A percentile compares a stretch with the other conserved stretches of the same genome.
Conservation (phyloP, 2,797 vertebrate species). For the Rhinophrynus dorsalis region DNA sequence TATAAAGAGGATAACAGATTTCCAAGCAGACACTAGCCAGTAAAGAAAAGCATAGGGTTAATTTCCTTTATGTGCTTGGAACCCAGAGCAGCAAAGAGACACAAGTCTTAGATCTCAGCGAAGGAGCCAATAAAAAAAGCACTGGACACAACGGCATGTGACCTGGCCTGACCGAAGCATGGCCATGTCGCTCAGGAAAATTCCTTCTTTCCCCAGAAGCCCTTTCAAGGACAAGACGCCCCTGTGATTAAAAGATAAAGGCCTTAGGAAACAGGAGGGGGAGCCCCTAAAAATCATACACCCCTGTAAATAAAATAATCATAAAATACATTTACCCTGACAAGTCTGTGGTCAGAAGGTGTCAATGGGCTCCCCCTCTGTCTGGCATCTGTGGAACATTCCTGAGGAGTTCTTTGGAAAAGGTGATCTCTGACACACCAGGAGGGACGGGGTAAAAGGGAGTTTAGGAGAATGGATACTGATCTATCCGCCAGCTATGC, state of each 20-base stretch:
- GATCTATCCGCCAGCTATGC: too few relatives aligned
- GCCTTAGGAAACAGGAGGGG: constrained; percentile 20
- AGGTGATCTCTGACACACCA: neutral
- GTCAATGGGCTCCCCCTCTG: constrained; percentile 25
- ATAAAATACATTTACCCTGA: constrained; percentile 25
- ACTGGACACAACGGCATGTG: neutral
- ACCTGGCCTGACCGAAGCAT: neutral
- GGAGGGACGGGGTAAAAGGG: too few relatives aligned
- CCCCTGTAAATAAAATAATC: constrained; percentile 14
- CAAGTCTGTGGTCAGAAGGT: constrained; percentile 13
- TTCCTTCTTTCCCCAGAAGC: constrained; percentile 33
- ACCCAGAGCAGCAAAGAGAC: constrained; percentile 21
- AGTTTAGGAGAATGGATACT: too few relatives aligned
- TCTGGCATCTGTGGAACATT: constrained; percentile 47
- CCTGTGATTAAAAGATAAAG: constrained; percentile 24
- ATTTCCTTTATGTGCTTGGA: constrained; percentile 20
- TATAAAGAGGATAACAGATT: too few relatives aligned
- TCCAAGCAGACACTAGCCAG: too few relatives aligned
- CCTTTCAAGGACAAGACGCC: constrained; percentile 49
- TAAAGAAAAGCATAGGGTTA: neutral
- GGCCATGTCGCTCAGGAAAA: constrained; percentile 23
- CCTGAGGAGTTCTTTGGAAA: constrained; percentile 47
- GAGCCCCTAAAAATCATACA: constrained; percentile 6
- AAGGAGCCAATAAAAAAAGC: neutral
- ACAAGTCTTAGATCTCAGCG: constrained; percentile 8